These are phyloP conservation scores for Ephialtes manifestator DNA, from an alignment of 2,888 invertebrate genomes.

Conservation along the genomic window DNA sequence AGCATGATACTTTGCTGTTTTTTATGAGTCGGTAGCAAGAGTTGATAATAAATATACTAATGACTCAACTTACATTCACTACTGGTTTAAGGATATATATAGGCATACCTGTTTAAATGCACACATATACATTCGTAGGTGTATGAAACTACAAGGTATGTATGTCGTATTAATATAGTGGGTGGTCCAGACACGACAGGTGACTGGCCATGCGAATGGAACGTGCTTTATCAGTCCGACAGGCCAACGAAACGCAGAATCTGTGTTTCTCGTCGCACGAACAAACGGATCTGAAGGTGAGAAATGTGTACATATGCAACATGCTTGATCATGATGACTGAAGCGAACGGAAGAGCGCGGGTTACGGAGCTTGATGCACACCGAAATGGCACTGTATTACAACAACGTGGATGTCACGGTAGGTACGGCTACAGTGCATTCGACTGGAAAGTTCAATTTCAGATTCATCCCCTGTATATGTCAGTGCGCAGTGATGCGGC, in stretches of 20 bases:
- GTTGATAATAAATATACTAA: not conserved
- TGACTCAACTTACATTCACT: constrained; percentile 24
- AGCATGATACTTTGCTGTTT: not conserved
- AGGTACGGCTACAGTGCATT: constrained; percentile 10
- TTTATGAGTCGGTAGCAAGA: not conserved
- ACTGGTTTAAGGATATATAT: constrained; percentile 6
- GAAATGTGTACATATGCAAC: constrained; percentile 27
- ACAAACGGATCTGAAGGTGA: constrained; percentile 31
- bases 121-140: not conserved
- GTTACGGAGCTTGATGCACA: constrained; percentile 14
- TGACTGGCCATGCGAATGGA: not conserved
- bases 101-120: not conserved
- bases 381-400: constrained; percentile 2
- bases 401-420: constrained; percentile 14
- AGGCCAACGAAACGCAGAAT: constrained; percentile 10
- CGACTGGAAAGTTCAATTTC: constrained; percentile 54
- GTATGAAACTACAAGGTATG: constrained; percentile 16
- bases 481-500: not conserved
- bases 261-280: not conserved
- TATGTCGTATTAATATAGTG: constrained; percentile 8
- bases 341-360: constrained; percentile 10
- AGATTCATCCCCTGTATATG: constrained; percentile 36
- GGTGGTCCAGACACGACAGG: constrained; percentile 12
- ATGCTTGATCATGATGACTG: constrained; percentile 12
- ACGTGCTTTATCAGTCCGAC: not conserved